Base-by-base conservation (phyloP, 2,888 invertebrate species). In the Pyrgus malvae region DNA sequence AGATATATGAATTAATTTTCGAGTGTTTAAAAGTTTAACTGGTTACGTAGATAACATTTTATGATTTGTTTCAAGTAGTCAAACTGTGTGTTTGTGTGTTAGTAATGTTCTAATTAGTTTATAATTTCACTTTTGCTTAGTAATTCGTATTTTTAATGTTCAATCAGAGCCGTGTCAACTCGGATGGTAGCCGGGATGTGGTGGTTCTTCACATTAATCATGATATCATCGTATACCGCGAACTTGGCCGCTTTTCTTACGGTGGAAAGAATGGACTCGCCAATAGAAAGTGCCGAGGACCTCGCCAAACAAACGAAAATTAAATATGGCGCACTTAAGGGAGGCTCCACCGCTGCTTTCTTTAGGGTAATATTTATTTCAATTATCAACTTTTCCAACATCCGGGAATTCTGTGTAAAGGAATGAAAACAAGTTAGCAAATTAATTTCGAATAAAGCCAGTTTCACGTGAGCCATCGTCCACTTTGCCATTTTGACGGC, bases 171-270 rank as follows among this genome's bases (percentile, higher is more conserved):
- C 35, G 95, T 96, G 9, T 96, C 96, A 0, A 97, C 97, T 0
- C 91, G 97, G 60, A 95, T 97, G 93, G 94, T 97, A 7, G 96
- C 96, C 1, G 97, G 97, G 29, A 97, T 97, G 93, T 96, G 96
- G 96, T 98, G 97, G 97, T 98, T 98, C 83, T 98, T 98, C 83
- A 97, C 97, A 0, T 88, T 98, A 42, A 98, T 98, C 69, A 97
- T 98, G 96, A 97, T 98, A 65, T 97, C 98, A 0, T 98, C 98
- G 5, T 98, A 98, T 83, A 98, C 98, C 14, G 98, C 98, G 50
- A 98, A 98, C 85, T 89, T 98, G 69, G 98, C 98, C 41, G 98
- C 98, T 6, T 98, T 98, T 76, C 90, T 98, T 3, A 98, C 98
- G 0, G 96, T 97, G 11, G 97, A 97, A 73, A 91, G 97, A 66